Conservation (phyloP, 2,797 vertebrate species). For the Gephyroberyx darwinii region DNA sequence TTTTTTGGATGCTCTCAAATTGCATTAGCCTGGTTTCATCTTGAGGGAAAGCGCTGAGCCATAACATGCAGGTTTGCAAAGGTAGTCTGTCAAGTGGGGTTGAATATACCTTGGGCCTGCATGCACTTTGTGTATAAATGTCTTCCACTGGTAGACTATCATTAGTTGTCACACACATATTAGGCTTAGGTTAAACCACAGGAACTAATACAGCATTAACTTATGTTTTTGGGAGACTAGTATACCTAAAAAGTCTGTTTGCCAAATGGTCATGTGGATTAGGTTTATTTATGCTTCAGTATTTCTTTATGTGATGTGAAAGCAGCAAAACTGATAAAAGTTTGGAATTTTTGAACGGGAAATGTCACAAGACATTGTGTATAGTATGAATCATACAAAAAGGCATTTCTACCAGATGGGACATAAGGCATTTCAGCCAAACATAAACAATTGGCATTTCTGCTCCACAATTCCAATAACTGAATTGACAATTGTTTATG, state of each 20-base stretch:
- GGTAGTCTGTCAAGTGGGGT: too few species aligned
- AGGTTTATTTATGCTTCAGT: slow-evolving; percentile 62
- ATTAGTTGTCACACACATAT: too few species aligned
- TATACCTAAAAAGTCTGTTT: not conserved
- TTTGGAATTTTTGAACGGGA: slow-evolving; percentile 20
- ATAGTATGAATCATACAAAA: slow-evolving; percentile 48
- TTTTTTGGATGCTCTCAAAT: not conserved
- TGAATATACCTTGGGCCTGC: too few species aligned
- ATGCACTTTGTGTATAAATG: too few species aligned
- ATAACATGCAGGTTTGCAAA: not conserved
- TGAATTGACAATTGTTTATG: not conserved
- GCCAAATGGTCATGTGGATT: slow-evolving; percentile 32
- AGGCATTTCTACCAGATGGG: slow-evolving; percentile 55
- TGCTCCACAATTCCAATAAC: slow-evolving; percentile 38
- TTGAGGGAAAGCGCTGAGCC: not conserved
- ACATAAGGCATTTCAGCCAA: slow-evolving; percentile 63
- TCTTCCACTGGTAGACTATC: too few species aligned
- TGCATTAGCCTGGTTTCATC: not conserved
- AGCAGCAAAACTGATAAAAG: slow-evolving; percentile 55
- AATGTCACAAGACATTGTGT: slow-evolving; percentile 44
- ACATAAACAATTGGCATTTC: slow-evolving; percentile 41
- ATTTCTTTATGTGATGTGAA: slow-evolving; percentile 49
- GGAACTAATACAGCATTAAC: too few species aligned
- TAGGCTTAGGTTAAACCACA: too few species aligned
- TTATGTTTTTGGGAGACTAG: not conserved